Evolutionary conservation across 2,888 invertebrate genomes (phyloP), one percentile per base, ranked within the genome.

Genomic region (Cremastinae sp.): DNA sequence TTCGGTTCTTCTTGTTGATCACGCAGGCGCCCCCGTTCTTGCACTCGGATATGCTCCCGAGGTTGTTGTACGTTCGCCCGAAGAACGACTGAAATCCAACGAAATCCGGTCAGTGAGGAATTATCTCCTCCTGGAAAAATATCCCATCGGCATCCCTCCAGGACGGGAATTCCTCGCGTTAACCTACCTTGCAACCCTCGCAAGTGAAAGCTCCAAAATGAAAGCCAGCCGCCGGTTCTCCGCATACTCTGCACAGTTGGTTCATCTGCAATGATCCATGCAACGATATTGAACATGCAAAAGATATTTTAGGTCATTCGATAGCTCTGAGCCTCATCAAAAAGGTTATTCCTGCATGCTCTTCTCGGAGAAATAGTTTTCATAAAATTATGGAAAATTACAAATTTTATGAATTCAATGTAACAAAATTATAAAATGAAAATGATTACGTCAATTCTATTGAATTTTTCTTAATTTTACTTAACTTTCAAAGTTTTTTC

Each of bases 1-100:
- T 97, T 69, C 97, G 93, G 90, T 96, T 97, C 91, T 97, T 96
- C 91, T 97, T 96, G 90, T 96, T 96, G 89, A 97, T 97, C 83
- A 96, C 95, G 90, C 97, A 97, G 82, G 95, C 94, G 4, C 96
- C 96, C 87, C 96, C 96, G 91, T 96, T 97, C 90, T 97, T 97
- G 92, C 97, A 97, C 85, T 96, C 97, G 10, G 96, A 95, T 89
- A 97, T 95, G 76, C 96, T 96, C 62, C 94, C 93, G 81, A 96
- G 92, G 90, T 97, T 97, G 93, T 96, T 97, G 93, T 96, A 96
- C 7, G 97, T 96, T 81, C 97, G 92, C 36, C 97, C 97, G 89
- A 97, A 97, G 91, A 97, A 97, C 59, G 96, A 96, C 97, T 97
- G 94, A 54, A 94, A 94, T 12, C 47, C 61, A n/a, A 41, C 45